Percentiles rank a stretch among this genome's conserved stretches.
These are phyloP conservation scores for Tylochromis polylepis DNA, from an alignment of 2,113 vertebrate species.

Conservation along the genomic window DNA sequence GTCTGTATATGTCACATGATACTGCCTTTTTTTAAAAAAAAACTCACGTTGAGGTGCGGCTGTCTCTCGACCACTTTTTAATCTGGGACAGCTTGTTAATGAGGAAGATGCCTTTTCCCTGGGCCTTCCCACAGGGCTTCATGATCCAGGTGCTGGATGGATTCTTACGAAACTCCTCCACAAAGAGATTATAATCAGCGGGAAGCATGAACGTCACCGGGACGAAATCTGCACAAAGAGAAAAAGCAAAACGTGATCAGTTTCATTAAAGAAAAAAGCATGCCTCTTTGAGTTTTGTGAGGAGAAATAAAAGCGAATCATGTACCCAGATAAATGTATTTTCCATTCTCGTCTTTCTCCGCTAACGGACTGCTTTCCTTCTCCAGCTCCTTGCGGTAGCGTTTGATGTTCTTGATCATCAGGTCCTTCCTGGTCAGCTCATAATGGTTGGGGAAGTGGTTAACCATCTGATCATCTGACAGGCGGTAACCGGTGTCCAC, in stretches of 20 bases:
- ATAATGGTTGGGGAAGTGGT: slow-evolving; percentile 98
- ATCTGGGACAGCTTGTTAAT: slow-evolving; percentile 99
- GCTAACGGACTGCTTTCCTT: slow-evolving; percentile 91
- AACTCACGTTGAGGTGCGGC: slow-evolving; percentile 91
- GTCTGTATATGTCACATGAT: background rate
- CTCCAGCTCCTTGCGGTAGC: slow-evolving; percentile 93
- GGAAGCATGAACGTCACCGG: slow-evolving; percentile 98
- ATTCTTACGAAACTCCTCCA: slow-evolving; percentile 96
- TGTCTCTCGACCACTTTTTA: slow-evolving; percentile 97
- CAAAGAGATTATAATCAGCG: slow-evolving; percentile 94
- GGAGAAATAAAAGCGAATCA: background rate
- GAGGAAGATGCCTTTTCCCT: slow-evolving; percentile 97
- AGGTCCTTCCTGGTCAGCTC: slow-evolving; percentile 95
- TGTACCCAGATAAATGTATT: slow-evolving; percentile 90
- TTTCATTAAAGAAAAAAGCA: background rate
- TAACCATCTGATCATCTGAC: slow-evolving; percentile 95
- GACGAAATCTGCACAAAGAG: slow-evolving; percentile 84
- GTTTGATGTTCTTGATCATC: slow-evolving; percentile 98
- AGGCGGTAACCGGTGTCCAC: slow-evolving; percentile 95
- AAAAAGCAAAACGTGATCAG: background rate
- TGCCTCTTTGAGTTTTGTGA: background rate
- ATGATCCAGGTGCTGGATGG: slow-evolving; percentile 99
- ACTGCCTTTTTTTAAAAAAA: background rate
- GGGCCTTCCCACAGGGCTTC: slow-evolving; percentile 98
- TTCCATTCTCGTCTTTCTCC: slow-evolving; percentile 95